phyloP scores from a whole-genome alignment of 2,888 invertebrate species.

The Adineta ricciae region DNA sequence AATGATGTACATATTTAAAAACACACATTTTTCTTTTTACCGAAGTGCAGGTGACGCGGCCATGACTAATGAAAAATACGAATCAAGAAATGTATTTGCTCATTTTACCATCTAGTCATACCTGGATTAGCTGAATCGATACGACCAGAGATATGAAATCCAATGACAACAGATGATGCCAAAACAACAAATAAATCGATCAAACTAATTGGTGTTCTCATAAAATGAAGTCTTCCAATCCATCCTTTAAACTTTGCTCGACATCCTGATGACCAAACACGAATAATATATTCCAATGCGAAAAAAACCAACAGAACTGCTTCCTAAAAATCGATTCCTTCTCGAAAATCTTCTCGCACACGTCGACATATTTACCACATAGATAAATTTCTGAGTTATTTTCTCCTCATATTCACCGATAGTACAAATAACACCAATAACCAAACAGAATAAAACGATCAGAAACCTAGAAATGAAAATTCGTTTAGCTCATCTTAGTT shows the following conservation, averaged over 20 bases:
- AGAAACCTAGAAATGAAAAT: not conserved
- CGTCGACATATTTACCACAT: not conserved
- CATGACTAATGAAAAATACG: not conserved
- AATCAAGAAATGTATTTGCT: not conserved
- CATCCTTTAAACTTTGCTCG: not conserved
- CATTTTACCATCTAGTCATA: not conserved
- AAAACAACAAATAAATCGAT: slow-evolving; percentile 2
- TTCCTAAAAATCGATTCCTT: not conserved
- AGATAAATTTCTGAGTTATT: slow-evolving; percentile 5
- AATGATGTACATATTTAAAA: not conserved
- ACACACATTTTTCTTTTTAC: not conserved
- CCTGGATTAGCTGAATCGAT: not conserved
- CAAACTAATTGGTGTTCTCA: slow-evolving; percentile 14
- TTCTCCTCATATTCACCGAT: slow-evolving; percentile 13
- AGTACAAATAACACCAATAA: slow-evolving; percentile 16
- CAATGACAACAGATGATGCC: not conserved
- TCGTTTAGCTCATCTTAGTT: not conserved
- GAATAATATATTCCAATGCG: not conserved
- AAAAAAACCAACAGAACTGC: not conserved
- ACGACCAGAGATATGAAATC: not conserved
- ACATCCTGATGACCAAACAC: slow-evolving; percentile 7
- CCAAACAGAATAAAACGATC: not conserved
- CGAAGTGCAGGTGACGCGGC: slow-evolving; percentile 1
- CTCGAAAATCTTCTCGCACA: too few species aligned
- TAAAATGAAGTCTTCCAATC: not conserved